A percentile compares a stretch with the other conserved stretches of the same genome.
phyloP scores from a whole-genome alignment of 2,113 vertebrate genomes.

The Semnopithecus entellus region DNA sequence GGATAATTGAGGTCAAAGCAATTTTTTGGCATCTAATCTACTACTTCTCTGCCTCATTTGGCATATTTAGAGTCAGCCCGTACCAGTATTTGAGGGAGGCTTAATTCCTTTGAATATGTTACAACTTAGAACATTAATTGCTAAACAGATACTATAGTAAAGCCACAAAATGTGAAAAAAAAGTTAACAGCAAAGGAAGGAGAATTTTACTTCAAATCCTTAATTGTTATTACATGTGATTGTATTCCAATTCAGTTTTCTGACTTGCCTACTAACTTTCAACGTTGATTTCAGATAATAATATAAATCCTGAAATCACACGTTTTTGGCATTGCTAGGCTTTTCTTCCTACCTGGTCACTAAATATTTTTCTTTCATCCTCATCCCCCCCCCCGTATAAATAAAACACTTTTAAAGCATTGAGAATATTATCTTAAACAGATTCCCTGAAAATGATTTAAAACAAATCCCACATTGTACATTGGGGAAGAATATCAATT shows the following conservation, averaged over 20 bases:
- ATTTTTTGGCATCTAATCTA: constrained; percentile 45
- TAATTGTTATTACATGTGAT: not conserved
- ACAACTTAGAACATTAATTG: not conserved
- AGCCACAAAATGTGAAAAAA: not conserved
- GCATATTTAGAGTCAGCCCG: constrained; percentile 18
- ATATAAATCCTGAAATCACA: not conserved
- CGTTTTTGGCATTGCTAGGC: not conserved
- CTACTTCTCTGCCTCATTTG: constrained; percentile 61
- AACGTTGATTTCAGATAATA: not conserved
- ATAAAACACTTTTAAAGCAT: constrained; percentile 1
- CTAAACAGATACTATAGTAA: not conserved
- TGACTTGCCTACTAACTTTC: not conserved
- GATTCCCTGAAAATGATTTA: not conserved
- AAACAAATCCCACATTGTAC: not conserved
- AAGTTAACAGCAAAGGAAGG: not conserved
- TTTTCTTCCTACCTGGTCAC: not conserved
- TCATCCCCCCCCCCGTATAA: not conserved
- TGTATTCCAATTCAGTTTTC: not conserved
- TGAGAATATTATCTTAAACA: not conserved
- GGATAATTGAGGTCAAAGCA: constrained; percentile 65
- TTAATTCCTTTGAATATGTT: constrained; percentile 46
- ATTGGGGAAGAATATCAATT: not conserved
- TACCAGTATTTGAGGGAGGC: not conserved
- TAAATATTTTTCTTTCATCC: constrained; percentile 28
- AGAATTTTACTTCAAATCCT: not conserved